Base-by-base conservation (phyloP, 1,140 invertebrate species). In the Nephotettix cincticeps region DNA sequence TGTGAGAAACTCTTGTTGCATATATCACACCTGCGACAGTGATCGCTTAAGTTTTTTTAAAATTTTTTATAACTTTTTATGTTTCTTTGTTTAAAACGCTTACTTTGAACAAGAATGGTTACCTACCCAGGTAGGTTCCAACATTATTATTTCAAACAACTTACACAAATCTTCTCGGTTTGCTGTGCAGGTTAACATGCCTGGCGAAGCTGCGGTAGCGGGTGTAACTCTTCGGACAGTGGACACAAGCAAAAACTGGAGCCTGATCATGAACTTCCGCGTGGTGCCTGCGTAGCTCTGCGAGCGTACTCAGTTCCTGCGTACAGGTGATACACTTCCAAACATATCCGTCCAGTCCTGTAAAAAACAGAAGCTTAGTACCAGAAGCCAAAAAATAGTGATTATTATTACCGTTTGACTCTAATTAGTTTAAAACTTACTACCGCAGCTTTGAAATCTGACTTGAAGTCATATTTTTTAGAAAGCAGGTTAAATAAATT, bases 321-420 rank as follows among this genome's bases (percentile, higher is more conserved):
- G 84, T 79, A 76, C 86, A 88, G 68, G 85, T 84, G 14, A 81
- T 84, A 72, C 86, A 88, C 67, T 83, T 78, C 85, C 85, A 87
- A 0, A 83, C 82, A 80, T 86, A 85, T 29, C 80, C 77, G n/a
- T 83, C 79, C 71, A 84, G 81, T 63, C 78, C 77, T 56, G 80
- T 77, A 28, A 76, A 72, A 58, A 74, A 43, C n/a, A n/a, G n/a
- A n/a, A n/a, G n/a, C n/a, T n/a, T 21, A 66, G 9, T n/a, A n/a
- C n/a, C n/a, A n/a, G n/a, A n/a, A n/a, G n/a, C n/a, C n/a, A n/a
- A n/a, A n/a, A n/a, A n/a, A n/a, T n/a, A n/a, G n/a, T n/a, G n/a
- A n/a, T n/a, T n/a, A n/a, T n/a, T n/a, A 27, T 21, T 43, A 21
- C 43, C 43, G 0, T 40, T 40, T 2, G 40, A 71, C 64, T 19